Percentiles rank a stretch among this genome's conserved stretches.
Conservation (phyloP, 53 echinoderm and acorn worm species). For the Arbacia lixula region DNA sequence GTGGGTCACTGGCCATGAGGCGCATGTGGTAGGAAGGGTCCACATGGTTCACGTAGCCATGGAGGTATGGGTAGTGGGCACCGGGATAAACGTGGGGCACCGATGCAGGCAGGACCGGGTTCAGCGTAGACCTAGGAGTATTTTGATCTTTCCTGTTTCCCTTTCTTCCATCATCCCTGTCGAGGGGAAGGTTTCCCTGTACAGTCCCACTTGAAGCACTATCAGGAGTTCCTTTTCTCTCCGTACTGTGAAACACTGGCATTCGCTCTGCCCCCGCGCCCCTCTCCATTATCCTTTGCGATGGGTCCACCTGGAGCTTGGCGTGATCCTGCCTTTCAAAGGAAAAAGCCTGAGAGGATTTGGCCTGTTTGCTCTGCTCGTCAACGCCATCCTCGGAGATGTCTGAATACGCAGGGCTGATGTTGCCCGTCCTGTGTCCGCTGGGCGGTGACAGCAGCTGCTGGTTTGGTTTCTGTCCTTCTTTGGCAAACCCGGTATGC, state of each 20-base stretch:
- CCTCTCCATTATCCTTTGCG: conserved; percentile 17
- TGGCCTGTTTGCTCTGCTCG: conserved; percentile 44
- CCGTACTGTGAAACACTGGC: conserved; percentile 43
- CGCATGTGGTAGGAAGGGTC: conserved; percentile 77
- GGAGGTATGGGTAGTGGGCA: conserved; percentile 60
- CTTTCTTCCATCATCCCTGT: conserved; percentile 46
- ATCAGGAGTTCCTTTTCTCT: conserved; percentile 35
- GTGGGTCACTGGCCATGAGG: conserved; percentile 70
- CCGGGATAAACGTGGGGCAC: conserved; percentile 64
- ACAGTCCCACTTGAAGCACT: neutral
- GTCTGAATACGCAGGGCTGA: conserved; percentile 96
- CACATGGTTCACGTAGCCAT: conserved; percentile 69
- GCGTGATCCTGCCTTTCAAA: conserved; percentile 25
- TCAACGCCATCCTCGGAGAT: conserved; percentile 97
- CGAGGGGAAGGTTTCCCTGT: conserved; percentile 37
- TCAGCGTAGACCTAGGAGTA: conserved; percentile 44
- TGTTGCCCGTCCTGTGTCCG: conserved; percentile 40
- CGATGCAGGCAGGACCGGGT: conserved; percentile 49
- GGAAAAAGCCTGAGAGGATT: conserved; percentile 32
- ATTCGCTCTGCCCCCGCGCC: conserved; percentile 19
- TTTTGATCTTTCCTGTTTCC: conserved; percentile 63
- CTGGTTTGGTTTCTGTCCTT: conserved; percentile 11
- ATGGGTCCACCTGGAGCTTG: neutral
- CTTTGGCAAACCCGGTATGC: conserved; percentile 27
- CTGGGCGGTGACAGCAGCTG: conserved; percentile 41